Base-by-base conservation (phyloP, 1,140 invertebrate species). In the Tetragonula clypearis region DNA sequence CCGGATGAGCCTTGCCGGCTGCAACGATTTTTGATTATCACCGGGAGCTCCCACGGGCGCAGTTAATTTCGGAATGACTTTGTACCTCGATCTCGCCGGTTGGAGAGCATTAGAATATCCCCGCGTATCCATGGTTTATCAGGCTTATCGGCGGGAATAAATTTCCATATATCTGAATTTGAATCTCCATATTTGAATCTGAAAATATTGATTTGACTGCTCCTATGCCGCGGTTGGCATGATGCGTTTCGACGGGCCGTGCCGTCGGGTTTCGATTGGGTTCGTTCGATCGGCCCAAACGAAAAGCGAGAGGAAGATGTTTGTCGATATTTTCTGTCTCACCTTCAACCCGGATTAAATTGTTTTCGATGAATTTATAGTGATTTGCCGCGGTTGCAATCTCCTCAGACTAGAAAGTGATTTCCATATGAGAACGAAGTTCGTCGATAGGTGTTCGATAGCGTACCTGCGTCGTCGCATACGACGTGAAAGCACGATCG, bases 141-240 rank as follows among this genome's bases (percentile, higher is more conserved):
- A 91, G 89, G 87, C 90, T 92, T 91, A 92, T 92, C 86, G 89
- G 62, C 74, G 88, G 65, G 91, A 90, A 92, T 92, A 92, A 85
- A 93, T 93, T 93, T 92, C 91, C 91, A 92, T 92, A 91, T 84
- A 91, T 91, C 87, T 90, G 91, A 90, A 91, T 88, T 87, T 69
- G 90, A 81, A 92, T 92, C 91, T 92, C 88, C 91, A 92, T 92
- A 92, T 91, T 83, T 91, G 90, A 92, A 92, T 90, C 77, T 78
- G 87, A 86, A 91, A 92, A 89, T 92, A 92, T 89, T 84, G 91
- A 91, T 92, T 92, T 82, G 86, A 90, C 75, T 35, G 35, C 35
- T 90, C 56, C 65, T 79, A 55, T 49, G 82, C 65, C 72, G 76
- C 30, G 41, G 82, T 41, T 78, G 68, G 88, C 49, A 53, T 71